phyloP scores from a whole-genome alignment of 2,888 invertebrate genomes.

The Liodrosophila aerea region DNA sequence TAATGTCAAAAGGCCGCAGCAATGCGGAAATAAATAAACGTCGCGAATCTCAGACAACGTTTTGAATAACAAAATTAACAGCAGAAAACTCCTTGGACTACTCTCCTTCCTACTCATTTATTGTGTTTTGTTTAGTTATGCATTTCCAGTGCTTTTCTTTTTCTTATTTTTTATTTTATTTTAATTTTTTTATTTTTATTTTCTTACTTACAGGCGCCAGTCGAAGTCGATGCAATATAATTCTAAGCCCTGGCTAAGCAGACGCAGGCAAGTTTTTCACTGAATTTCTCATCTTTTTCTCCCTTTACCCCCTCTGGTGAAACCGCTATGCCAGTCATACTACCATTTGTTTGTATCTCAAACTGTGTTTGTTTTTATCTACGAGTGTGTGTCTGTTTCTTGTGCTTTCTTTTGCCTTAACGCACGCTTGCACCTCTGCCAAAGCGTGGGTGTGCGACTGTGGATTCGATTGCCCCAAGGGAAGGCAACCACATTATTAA shows the following conservation, averaged over 20 bases:
- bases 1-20: slow-evolving; percentile 56
- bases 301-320: slow-evolving; percentile 13
- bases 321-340: slow-evolving; percentile 20
- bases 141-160: slow-evolving; percentile 40
- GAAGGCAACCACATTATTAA: slow-evolving; percentile 80
- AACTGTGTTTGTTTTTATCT: slow-evolving; percentile 50
- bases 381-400: slow-evolving; percentile 35
- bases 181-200: slow-evolving; percentile 56
- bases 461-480: slow-evolving; percentile 44
- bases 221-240: slow-evolving; percentile 37
- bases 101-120: slow-evolving; percentile 8
- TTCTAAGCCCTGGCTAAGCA: slow-evolving; percentile 31
- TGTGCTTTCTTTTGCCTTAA: slow-evolving; percentile 53
- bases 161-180: slow-evolving; percentile 30
- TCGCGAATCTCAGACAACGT: slow-evolving; percentile 72
- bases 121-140: slow-evolving; percentile 62
- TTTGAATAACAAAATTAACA: slow-evolving; percentile 82
- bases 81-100: slow-evolving; percentile 32
- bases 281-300: slow-evolving; percentile 5
- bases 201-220: slow-evolving; percentile 50
- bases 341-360: slow-evolving; percentile 31
- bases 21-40: slow-evolving; percentile 82
- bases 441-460: slow-evolving; percentile 16
- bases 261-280: slow-evolving; percentile 61
- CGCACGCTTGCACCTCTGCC: slow-evolving; percentile 72